phyloP scores from a whole-genome alignment of 2,113 vertebrate species.

The Cynocephalus volans region DNA sequence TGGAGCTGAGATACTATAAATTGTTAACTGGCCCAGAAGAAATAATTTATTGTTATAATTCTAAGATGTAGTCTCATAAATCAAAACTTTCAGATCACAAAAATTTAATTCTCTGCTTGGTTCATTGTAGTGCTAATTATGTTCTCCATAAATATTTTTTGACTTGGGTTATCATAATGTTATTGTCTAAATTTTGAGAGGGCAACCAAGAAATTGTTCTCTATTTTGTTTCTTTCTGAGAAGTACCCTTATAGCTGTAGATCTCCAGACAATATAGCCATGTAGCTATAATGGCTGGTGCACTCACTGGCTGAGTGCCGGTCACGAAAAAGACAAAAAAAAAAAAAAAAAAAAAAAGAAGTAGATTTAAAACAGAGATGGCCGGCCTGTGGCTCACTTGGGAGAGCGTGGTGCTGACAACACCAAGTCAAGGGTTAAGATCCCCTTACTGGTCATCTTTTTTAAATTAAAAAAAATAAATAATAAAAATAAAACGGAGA shows the following conservation, averaged over 20 bases:
- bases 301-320: too few species aligned
- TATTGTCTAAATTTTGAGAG: constrained; percentile 33
- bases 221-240: constrained; percentile 35
- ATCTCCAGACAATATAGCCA: neutral
- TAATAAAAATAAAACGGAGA: neutral
- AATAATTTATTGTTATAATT: constrained; percentile 34
- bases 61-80: neutral
- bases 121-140: constrained; percentile 33
- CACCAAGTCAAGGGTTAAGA: too few species aligned
- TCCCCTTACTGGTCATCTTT: too few species aligned
- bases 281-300: too few species aligned
- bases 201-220: constrained; percentile 27
- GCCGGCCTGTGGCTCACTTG: too few species aligned
- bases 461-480: too few species aligned
- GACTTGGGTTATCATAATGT: neutral
- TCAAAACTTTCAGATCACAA: neutral
- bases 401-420: too few species aligned
- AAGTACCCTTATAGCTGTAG: neutral
- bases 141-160: constrained; percentile 43
- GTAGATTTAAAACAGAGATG: neutral
- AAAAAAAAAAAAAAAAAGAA: too few species aligned
- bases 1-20: neutral
- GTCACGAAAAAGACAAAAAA: too few species aligned
- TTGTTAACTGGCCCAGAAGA: neutral
- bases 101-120: constrained; percentile 22